These are phyloP conservation scores for Odocoileus virginianus DNA, from an alignment of 2,113 vertebrate species.

Conservation along the genomic window DNA sequence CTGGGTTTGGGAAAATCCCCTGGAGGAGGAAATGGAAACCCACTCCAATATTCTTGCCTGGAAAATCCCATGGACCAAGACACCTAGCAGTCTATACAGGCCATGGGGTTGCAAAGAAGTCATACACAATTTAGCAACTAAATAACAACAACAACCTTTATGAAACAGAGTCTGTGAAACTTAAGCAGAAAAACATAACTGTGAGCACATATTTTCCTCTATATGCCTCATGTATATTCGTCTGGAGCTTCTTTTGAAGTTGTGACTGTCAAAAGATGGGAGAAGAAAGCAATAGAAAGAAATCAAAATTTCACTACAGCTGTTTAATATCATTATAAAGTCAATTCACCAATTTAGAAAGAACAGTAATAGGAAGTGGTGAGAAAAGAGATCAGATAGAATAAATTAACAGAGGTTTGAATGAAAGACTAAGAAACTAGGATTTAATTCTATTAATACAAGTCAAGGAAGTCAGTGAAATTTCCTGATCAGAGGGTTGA, in stretches of 20 bases:
- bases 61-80: neutral
- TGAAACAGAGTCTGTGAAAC: neutral
- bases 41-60: neutral
- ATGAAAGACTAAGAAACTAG: neutral
- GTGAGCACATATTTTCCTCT: neutral
- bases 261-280: neutral
- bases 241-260: slow-evolving; percentile 31
- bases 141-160: neutral
- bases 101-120: neutral
- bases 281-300: neutral
- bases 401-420: neutral
- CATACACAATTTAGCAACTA: neutral
- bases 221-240: neutral
- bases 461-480: neutral
- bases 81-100: neutral
- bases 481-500: neutral
- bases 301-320: neutral
- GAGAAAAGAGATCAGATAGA: neutral
- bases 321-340: neutral
- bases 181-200: neutral
- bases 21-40: neutral
- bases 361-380: neutral
- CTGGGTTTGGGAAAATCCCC: neutral
- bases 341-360: neutral
- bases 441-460: neutral